Conservation (phyloP, 1,140 invertebrate genomes). For the Teleopsis dalmanni region DNA sequence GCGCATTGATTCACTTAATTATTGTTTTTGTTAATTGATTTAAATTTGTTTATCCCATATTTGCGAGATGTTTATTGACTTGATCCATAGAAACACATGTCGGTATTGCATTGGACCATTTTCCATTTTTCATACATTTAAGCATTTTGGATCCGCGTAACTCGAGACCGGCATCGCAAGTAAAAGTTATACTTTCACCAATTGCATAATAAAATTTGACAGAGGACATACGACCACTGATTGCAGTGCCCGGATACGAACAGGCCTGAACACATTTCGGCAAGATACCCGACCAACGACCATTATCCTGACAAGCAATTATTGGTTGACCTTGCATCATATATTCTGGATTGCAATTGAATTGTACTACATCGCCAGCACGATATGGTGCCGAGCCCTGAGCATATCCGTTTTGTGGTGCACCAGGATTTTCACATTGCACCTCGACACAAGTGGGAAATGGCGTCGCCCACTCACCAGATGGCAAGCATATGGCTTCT, state of each 20-base stretch:
- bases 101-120: constrained; percentile 78
- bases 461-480: constrained; percentile 70
- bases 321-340: constrained; percentile 81
- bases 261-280: constrained; percentile 80
- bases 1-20: too few species aligned
- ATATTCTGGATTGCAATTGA: constrained; percentile 78
- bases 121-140: constrained; percentile 68
- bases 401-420: constrained; percentile 68
- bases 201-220: constrained; percentile 83
- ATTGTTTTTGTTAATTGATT: too few species aligned
- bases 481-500: constrained; percentile 67
- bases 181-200: constrained; percentile 76
- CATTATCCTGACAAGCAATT: constrained; percentile 80
- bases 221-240: constrained; percentile 73
- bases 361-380: constrained; percentile 75
- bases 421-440: constrained; percentile 60
- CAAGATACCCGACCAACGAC: constrained; percentile 72
- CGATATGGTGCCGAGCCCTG: constrained; percentile 64
- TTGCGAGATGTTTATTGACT: constrained; percentile 5
- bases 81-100: constrained; percentile 46
- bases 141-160: constrained; percentile 67
- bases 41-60: constrained; percentile 1
- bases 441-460: constrained; percentile 73
- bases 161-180: constrained; percentile 67
- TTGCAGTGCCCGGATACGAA: constrained; percentile 76